Percentiles rank a stretch among this genome's conserved stretches.
phyloP scores from a whole-genome alignment of 2,888 invertebrate species.

The Phyllotreta cruciferae region DNA sequence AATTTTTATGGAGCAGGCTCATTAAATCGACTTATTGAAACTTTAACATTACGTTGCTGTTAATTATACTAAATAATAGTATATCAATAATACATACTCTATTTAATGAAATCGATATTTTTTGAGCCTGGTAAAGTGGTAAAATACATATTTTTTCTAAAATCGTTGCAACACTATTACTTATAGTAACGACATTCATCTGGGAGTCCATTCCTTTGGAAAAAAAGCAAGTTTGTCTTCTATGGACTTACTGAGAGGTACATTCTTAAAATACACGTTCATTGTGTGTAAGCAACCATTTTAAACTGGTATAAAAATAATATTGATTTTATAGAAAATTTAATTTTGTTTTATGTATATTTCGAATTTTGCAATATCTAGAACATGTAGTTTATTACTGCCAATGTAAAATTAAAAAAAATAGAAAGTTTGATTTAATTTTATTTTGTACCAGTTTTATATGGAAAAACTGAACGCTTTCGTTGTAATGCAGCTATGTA shows the following conservation, averaged over 20 bases:
- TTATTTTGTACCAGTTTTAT: slow-evolving; percentile 20
- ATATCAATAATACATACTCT: too few species aligned
- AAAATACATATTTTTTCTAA: slow-evolving; percentile 6
- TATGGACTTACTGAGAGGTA: slow-evolving; percentile 35
- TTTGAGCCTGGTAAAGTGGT: too few species aligned
- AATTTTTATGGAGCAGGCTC: too few species aligned
- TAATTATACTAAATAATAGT: too few species aligned
- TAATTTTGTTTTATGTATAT: not conserved
- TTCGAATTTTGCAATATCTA: not conserved
- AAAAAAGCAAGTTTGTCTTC: slow-evolving; percentile 36
- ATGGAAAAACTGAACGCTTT: slow-evolving; percentile 20
- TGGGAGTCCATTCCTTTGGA: slow-evolving; percentile 35
- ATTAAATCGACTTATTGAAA: too few species aligned
- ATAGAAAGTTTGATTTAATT: slow-evolving; percentile 6
- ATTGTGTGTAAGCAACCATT: slow-evolving; percentile 23
- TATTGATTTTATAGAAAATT: not conserved
- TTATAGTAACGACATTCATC: slow-evolving; percentile 37
- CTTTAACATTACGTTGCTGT: too few species aligned
- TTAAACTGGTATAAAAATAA: slow-evolving; percentile 28
- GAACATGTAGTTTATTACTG: not conserved
- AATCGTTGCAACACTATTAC: slow-evolving; percentile 27
- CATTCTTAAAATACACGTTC: slow-evolving; percentile 29
- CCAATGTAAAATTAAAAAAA: not conserved
- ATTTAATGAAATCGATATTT: too few species aligned
- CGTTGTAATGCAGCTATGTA: slow-evolving; percentile 14